phyloP scores from a whole-genome alignment of 2,113 vertebrate genomes.

The Rhinolophus ferrumequinum region DNA sequence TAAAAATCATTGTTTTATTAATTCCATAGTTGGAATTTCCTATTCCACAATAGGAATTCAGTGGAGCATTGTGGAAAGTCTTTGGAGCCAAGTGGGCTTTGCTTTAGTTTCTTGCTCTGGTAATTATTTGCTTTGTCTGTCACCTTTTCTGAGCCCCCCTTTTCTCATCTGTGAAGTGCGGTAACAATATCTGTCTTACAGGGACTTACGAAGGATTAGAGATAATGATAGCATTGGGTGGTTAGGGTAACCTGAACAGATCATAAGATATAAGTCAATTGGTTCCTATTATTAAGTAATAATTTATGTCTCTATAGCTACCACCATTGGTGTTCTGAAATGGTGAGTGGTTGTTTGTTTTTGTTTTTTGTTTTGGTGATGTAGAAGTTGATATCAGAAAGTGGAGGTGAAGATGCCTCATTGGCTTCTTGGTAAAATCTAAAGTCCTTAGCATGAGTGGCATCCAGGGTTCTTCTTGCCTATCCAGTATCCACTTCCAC shows the following conservation, averaged over 20 bases:
- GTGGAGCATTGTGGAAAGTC: background rate
- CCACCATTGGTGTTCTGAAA: conserved; percentile 4
- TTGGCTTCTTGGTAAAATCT: background rate
- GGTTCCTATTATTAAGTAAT: background rate
- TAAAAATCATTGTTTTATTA: background rate
- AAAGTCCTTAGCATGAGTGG: background rate
- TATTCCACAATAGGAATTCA: background rate
- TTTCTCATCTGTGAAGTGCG: background rate
- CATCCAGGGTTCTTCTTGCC: background rate
- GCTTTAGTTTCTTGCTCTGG: background rate
- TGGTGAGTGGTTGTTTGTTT: background rate
- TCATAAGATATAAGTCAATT: background rate
- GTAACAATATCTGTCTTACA: background rate
- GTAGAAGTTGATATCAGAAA: background rate
- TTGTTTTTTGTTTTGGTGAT: background rate
- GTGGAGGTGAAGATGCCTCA: background rate
- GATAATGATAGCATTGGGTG: background rate
- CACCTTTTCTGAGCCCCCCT: conserved; percentile 5
- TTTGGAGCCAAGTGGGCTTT: background rate
- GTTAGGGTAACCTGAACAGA: background rate
- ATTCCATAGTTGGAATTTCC: too few species aligned
- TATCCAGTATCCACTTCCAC: background rate
- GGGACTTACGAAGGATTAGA: background rate
- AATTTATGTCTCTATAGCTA: background rate
- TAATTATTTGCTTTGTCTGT: background rate